Evolutionary conservation across 2,113 vertebrate genomes (phyloP), one percentile per base, ranked within the genome.

Genomic region (Ochotona princeps): DNA sequence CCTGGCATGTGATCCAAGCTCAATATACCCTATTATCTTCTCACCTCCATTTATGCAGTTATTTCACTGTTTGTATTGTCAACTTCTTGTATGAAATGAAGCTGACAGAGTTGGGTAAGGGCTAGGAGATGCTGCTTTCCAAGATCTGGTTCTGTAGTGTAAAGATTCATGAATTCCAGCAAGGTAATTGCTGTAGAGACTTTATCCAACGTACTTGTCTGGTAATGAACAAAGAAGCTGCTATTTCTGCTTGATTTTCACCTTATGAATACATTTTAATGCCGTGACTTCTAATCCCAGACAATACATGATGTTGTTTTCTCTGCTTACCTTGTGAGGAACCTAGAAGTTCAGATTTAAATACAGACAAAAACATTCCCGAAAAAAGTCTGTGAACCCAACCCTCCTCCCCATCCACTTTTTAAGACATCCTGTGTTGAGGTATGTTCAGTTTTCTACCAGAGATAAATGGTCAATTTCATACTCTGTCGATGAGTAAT

Each of bases 391-490:
- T 12, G 5, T 25, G 20, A 4, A 63, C 38, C 28, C 66, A 26
- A 54, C n/a, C n/a, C 8, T 60, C 47, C 35, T 69, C 4, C 23
- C 6, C 8, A 0, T 5, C n/a, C 1, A 15, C 15, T 8, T 30
- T 67, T n/a, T 35, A 7, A 63, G 63, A 28, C 47, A 13, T 81
- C 66, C 44, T 65, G 9, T 1, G 13, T 3, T 75, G 25, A 38
- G 14, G 23, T 38, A 6, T 30, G 8, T 4, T 26, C 17, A 69
- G 38, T 0, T 21, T 89, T 6, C 90, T 85, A 84, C 74, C 63
- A 81, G 32, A n/a, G 30, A 23, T 76, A 84, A 94, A 30, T 54
- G 8, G n/a, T 54, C 20, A 66, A 90, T 93, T 88, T 90, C 70
- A 82, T 66, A 81, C n/a, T 81, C 63, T 54, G 12, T 35, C 73